Base-by-base conservation (phyloP, 2,797 vertebrate genomes). In the Melanotaenia nigrans region DNA sequence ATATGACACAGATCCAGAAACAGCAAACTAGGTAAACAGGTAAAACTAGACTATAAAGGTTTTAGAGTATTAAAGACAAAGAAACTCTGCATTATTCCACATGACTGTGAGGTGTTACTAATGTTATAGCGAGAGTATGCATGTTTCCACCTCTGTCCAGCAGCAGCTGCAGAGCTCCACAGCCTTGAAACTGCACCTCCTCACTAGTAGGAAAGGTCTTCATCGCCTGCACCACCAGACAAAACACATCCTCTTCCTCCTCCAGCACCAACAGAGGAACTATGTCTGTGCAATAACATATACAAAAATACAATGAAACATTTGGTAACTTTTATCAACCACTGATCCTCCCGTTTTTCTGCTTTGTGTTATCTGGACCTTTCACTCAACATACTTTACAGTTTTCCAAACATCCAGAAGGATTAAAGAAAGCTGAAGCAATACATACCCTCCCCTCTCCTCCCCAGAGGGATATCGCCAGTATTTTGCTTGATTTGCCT, bases 181-280 rank as follows among this genome's bases (percentile, higher is more conserved):
- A 98, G 85, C 96, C 96, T 56, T 97, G 94, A 38, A 96, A 90
- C 79, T 98, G 97, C 58, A 98, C 88, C 76, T 98, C 96, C 35
- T 96, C 96, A 54, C 87, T 94, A 68, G 88, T 75, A 51, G 93
- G 78, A 87, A 97, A 98, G 12, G 32, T 84, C 69, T 93, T 92
- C 97, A 99, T 97, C 11, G 95, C 95, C 69, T 94, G 91, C 73
- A 98, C 93, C 68, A 98, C 87, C 87, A 99, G 81, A 35, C 92
- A 84, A 82, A 99, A 97, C 68, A 96, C 92, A 71, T 99, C 97
- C 18, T 93, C 91, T 4, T 98, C 95, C 75, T 96, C 96, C 68
- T 97, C 95, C 91, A 92, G 77, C 75, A 92, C 53, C 85, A 90
- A 78, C 74, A 97, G 78, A 66, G 94, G 90, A 70, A 95, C 83